These are phyloP conservation scores for Ibycter americanus DNA, from an alignment of 2,797 vertebrate genomes.

Conservation along the genomic window DNA sequence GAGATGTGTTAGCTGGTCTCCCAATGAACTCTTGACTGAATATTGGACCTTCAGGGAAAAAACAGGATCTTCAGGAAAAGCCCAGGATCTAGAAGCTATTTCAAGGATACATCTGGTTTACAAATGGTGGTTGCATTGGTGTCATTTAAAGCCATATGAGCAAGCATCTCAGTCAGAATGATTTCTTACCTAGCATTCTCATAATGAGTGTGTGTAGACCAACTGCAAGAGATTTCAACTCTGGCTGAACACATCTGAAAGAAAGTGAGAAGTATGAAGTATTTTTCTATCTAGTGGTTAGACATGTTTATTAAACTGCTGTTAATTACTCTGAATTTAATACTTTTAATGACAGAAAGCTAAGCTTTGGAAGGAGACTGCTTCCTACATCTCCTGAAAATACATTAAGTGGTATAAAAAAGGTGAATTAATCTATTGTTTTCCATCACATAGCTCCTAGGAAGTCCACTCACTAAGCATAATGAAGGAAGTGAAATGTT, in stretches of 20 bases:
- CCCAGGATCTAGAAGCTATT: not conserved
- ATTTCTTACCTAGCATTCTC: constrained; percentile 83
- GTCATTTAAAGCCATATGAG: not conserved
- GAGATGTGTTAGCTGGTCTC: not conserved
- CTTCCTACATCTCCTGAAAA: not conserved
- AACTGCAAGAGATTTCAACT: constrained; percentile 89
- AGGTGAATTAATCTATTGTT: not conserved
- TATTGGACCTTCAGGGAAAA: not conserved
- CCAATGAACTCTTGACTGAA: not conserved
- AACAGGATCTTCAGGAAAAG: not conserved
- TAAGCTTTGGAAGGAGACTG: not conserved
- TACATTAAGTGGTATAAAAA: not conserved
- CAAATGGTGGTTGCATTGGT: not conserved
- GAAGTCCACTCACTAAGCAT: not conserved
- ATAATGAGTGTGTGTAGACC: constrained; percentile 81
- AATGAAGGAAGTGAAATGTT: not conserved
- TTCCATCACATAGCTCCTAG: not conserved
- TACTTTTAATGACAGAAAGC: not conserved
- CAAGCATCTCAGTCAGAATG: not conserved
- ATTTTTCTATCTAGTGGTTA: not conserved
- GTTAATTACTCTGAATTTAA: not conserved
- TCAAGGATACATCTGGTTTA: not conserved
- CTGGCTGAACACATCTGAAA: constrained; percentile 85
- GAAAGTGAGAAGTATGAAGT: not conserved
- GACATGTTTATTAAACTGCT: not conserved